phyloP scores from a whole-genome alignment of 2,113 vertebrate genomes.

The Symphodus melops region DNA sequence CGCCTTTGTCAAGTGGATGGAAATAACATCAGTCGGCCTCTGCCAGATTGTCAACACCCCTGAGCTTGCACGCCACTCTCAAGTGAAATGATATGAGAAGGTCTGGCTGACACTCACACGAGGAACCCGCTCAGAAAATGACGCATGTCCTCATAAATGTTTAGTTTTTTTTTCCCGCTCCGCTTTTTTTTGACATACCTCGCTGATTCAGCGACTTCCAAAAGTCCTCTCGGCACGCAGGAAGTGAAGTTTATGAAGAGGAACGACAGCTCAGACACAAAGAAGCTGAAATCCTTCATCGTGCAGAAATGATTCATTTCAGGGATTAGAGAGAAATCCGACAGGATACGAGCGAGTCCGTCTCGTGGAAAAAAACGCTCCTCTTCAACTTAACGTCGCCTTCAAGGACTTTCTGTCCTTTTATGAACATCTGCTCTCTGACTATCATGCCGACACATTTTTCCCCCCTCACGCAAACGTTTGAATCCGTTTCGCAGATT shows the following conservation, averaged over 20 bases:
- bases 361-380: not conserved
- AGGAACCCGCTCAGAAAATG: constrained; percentile 6
- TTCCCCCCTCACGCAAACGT: no score
- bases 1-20: constrained; percentile 37
- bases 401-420: not conserved
- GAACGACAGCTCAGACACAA: not conserved
- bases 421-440: no score
- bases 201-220: not conserved
- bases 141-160: not conserved
- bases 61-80: constrained; percentile 50
- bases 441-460: no score
- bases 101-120: constrained; percentile 7
- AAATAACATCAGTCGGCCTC: constrained; percentile 53
- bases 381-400: not conserved
- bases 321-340: not conserved
- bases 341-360: not conserved
- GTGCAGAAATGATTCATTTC: not conserved
- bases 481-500: no score
- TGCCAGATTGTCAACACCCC: constrained; percentile 68
- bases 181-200: not conserved
- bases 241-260: not conserved
- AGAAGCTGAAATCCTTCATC: not conserved
- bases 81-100: constrained; percentile 44
- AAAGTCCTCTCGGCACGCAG: not conserved
- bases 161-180: not conserved